phyloP scores from a whole-genome alignment of 2,797 vertebrate species.

The Mus minutoides region DNA sequence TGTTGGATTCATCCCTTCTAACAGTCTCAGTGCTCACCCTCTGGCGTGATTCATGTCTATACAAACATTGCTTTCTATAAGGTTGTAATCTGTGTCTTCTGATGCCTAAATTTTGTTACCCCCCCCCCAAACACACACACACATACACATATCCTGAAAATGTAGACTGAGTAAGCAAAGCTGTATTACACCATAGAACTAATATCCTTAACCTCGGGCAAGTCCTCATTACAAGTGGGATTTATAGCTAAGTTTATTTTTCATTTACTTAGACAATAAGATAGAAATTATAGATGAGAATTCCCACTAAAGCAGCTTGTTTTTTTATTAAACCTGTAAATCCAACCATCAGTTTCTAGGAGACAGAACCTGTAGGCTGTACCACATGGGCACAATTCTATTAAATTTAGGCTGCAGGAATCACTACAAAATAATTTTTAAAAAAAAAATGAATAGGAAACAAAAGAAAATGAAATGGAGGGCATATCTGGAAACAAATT shows the following conservation, averaged over 20 bases:
- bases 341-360: constrained; percentile 9
- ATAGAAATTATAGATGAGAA: constrained; percentile 33
- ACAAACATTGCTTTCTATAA: not conserved
- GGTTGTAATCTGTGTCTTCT: constrained; percentile 18
- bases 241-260: constrained; percentile 37
- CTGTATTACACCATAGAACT: not conserved
- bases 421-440: constrained; percentile 30
- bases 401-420: constrained; percentile 15
- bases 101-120: not conserved
- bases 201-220: constrained; percentile 13
- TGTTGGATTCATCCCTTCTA: not conserved
- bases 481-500: not conserved
- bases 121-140: not conserved
- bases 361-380: not conserved
- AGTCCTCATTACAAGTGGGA: constrained; percentile 29
- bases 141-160: not conserved
- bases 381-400: not conserved
- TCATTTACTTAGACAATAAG: not conserved
- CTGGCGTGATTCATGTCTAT: not conserved
- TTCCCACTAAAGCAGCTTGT: not conserved
- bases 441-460: not conserved
- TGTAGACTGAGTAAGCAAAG: not conserved
- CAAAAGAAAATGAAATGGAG: not conserved
- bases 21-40: not conserved
- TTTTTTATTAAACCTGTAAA: constrained; percentile 48